These are phyloP conservation scores for Sebastolobus alascanus DNA, from an alignment of 2,797 vertebrate species.

Conservation along the genomic window DNA sequence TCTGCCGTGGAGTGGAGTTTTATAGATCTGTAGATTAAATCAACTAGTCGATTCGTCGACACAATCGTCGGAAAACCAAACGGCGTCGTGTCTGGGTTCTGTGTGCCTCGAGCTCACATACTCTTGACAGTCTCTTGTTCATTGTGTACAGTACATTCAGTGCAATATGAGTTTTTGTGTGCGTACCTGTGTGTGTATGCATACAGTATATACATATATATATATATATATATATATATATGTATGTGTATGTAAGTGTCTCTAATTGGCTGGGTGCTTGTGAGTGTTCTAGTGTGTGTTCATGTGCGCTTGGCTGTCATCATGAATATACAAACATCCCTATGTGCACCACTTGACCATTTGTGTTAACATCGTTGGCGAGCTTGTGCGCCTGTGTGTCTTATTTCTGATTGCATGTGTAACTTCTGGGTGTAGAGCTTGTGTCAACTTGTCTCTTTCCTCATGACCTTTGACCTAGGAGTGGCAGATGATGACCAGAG, in stretches of 20 bases:
- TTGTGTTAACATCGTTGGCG: neutral
- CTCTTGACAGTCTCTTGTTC: neutral
- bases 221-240: neutral
- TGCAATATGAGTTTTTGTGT: neutral
- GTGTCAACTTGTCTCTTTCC: slow-evolving; percentile 31
- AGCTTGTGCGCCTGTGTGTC: neutral
- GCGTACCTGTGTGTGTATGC: neutral
- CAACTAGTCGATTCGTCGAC: too few relatives aligned
- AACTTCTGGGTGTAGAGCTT: slow-evolving; percentile 45
- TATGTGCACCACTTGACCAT: neutral
- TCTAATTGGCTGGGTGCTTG: neutral
- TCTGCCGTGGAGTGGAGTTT: too few relatives aligned
- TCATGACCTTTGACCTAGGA: slow-evolving; percentile 70
- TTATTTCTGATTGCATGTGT: slow-evolving; percentile 26
- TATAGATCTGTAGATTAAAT: too few relatives aligned
- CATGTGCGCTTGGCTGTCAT: neutral
- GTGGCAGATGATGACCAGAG: slow-evolving; percentile 53
- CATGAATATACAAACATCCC: neutral
- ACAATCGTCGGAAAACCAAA: too few relatives aligned
- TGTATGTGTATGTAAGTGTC: neutral
- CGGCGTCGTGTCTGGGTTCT: neutral
- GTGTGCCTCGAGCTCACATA: neutral
- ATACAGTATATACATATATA: neutral
- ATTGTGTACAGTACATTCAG: neutral
- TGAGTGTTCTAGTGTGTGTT: neutral